These are phyloP conservation scores for Porphyrio hochstetteri DNA, from an alignment of 2,113 vertebrate genomes.

Conservation along the genomic window DNA sequence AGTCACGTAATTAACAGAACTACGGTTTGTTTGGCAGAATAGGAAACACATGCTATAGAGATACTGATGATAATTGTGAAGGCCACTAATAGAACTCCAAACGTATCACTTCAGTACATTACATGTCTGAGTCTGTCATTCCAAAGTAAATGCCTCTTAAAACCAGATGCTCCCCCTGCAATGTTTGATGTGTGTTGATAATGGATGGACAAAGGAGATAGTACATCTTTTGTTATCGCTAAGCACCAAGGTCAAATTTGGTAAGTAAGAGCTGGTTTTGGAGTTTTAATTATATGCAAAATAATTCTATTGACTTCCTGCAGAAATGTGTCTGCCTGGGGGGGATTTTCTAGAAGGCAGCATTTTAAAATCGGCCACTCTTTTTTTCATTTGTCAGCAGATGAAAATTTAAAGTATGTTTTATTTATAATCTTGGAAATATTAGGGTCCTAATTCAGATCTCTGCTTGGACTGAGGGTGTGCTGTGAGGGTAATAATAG, in stretches of 20 bases:
- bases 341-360: neutral
- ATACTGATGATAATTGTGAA: conserved; percentile 57
- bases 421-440: neutral
- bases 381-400: neutral
- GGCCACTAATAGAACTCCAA: conserved; percentile 55
- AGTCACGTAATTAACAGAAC: conserved; percentile 62
- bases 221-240: neutral
- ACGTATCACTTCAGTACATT: conserved; percentile 17
- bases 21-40: conserved; percentile 51
- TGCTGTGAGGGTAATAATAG: neutral
- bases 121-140: conserved; percentile 29
- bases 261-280: neutral
- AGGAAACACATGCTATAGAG: conserved; percentile 34
- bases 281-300: neutral
- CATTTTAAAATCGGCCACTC: neutral
- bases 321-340: neutral
- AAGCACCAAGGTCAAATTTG: conserved; percentile 30
- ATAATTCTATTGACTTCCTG: neutral
- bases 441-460: neutral
- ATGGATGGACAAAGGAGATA: neutral
- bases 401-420: neutral
- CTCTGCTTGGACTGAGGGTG: neutral
- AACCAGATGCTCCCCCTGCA: conserved; percentile 60
- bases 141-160: conserved; percentile 54
- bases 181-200: conserved; percentile 16